Evolutionary conservation across 2,797 vertebrate genomes (phyloP).

Genomic region (Malurus leucopterus): DNA sequence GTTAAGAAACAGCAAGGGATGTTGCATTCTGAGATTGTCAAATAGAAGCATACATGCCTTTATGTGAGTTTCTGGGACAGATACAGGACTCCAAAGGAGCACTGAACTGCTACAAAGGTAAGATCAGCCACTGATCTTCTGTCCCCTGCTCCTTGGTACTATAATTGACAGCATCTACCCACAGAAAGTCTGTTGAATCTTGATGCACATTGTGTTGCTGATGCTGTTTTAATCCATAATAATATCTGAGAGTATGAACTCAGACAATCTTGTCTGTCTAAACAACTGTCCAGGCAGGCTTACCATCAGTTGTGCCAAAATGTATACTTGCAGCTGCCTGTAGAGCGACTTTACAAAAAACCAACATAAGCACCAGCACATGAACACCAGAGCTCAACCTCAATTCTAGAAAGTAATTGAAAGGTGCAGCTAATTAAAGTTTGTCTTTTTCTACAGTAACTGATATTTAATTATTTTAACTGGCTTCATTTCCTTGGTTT

Average conservation of each 20-base stretch:
- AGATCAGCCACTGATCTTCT: background rate
- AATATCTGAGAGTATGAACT: background rate
- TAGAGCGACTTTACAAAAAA: background rate
- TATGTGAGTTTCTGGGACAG: background rate
- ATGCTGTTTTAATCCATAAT: background rate
- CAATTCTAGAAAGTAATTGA: background rate
- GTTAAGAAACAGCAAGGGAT: background rate
- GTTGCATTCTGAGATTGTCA: background rate
- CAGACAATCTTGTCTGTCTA: background rate
- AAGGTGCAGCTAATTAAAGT: background rate
- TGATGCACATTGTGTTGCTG: background rate
- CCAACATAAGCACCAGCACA: background rate
- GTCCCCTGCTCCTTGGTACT: background rate
- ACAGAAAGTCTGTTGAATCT: background rate
- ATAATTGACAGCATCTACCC: background rate
- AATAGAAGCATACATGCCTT: background rate
- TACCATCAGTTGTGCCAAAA: background rate
- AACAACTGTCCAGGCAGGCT: background rate
- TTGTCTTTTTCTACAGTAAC: background rate
- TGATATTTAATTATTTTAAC: background rate
- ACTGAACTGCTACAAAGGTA: background rate
- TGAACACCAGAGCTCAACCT: background rate
- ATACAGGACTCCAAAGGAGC: background rate
- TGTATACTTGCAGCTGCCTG: background rate
- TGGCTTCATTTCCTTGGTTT: background rate